Evolutionary conservation across 2,113 vertebrate species (phyloP), one percentile per base, ranked within the genome.

Genomic region (Epinephelus lanceolatus): DNA sequence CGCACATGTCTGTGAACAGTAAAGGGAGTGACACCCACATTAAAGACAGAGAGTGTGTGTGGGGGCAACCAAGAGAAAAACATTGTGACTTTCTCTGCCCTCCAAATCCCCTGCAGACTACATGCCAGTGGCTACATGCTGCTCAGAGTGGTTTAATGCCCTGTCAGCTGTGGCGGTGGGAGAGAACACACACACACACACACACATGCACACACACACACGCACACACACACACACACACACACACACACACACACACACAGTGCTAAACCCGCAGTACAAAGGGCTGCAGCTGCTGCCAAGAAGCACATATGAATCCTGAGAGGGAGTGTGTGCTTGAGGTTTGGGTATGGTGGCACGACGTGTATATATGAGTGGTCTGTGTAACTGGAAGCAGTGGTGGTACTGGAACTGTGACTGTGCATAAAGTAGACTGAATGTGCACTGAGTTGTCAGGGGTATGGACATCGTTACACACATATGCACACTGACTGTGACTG

Each of bases 211-310:
- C 85, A 80, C 67, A 70, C 74, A 77, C 71, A 77, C 74, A 72
- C 42, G 67, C 51, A 67, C 57, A 49, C 65, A 55, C 59, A 84
- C 78, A 88, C 42, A 79, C 30, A 30, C 30, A 30, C 30, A 30
- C 30, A 30, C 37, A 83, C 66, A 67, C 45, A 81, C 47, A 67
- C 45, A 81, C 47, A 69, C 85, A 80, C 59, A 84, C 78, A 88
- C 42, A 79, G 59, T n/a, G 30, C 65, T 79, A 83, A 80, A 77
- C 37, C 84, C 42, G 49, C 81, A 55, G 73, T 15, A 90, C 75
- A 93, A 87, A 86, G 45, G n/a, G 5, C 67, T 83, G 78, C 90
- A 88, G 90, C 89, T 92, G 84, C 71, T 86, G 86, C 80, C 82
- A 85, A 86, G 75, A 81, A 66, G 71, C 30, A 30, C 67, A 71